Conservation (phyloP, 2,888 invertebrate species). For the Venusia cambrica region DNA sequence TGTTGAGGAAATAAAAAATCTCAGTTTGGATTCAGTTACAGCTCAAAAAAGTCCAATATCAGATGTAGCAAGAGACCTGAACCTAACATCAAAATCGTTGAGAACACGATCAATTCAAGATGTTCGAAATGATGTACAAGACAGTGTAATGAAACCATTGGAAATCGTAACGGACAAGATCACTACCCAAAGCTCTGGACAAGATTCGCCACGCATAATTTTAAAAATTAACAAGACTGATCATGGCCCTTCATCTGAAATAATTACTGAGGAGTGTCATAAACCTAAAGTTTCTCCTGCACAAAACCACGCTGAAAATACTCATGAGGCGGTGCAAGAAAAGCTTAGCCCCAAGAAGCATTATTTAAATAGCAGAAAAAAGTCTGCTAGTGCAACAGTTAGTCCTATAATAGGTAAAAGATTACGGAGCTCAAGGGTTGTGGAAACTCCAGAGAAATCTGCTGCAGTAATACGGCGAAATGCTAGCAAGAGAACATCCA, state of each 20-base stretch:
- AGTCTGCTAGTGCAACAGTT: constrained; percentile 44
- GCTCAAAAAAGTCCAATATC: constrained; percentile 32
- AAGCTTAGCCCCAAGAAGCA: constrained; percentile 50
- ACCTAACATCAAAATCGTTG: constrained; percentile 30
- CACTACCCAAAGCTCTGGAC: constrained; percentile 62
- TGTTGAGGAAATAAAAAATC: constrained; percentile 27
- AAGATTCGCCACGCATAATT: constrained; percentile 81
- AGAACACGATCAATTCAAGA: constrained; percentile 47
- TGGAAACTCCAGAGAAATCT: constrained; percentile 58
- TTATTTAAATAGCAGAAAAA: constrained; percentile 56
- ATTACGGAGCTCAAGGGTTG: constrained; percentile 66
- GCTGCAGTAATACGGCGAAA: constrained; percentile 44
- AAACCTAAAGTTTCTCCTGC: constrained; percentile 43
- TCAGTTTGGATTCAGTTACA: constrained; percentile 33
- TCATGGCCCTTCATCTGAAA: constrained; percentile 73
- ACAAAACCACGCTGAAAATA: constrained; percentile 47
- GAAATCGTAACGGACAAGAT: constrained; percentile 71
- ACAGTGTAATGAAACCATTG: constrained; percentile 66
- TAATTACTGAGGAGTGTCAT: constrained; percentile 67
- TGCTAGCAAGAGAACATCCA: constrained; percentile 52
- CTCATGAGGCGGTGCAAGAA: constrained; percentile 52
- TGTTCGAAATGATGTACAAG: constrained; percentile 47
- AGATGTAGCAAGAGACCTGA: constrained; percentile 40
- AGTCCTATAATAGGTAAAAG: constrained; percentile 61
- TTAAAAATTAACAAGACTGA: constrained; percentile 84